Percentiles rank a stretch among this genome's conserved stretches.
phyloP scores from a whole-genome alignment of 2,797 vertebrate species.

The Myioborus melanocephalus region DNA sequence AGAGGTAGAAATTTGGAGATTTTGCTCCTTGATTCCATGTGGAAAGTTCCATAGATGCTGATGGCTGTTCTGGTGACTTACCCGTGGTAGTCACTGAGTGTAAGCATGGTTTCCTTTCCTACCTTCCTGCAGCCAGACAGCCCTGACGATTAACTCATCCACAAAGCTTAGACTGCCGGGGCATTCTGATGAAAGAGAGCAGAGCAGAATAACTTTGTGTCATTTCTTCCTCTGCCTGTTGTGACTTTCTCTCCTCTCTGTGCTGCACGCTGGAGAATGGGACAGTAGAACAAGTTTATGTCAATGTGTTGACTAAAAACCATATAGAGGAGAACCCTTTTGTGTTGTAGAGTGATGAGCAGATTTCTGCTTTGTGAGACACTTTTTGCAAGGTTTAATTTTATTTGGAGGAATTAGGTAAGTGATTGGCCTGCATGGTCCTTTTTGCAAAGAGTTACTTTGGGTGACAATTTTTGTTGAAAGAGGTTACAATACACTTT shows the following conservation, averaged over 20 bases:
- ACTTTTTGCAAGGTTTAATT: not conserved
- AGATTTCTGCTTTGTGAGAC: not conserved
- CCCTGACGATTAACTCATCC: not conserved
- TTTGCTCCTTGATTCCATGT: not conserved
- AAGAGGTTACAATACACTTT: not conserved
- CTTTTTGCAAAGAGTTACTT: not conserved
- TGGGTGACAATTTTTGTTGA: not conserved
- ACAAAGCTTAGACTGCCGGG: not conserved
- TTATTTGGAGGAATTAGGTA: not conserved
- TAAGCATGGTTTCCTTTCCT: not conserved
- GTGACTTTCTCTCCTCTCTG: not conserved
- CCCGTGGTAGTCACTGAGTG: fast-evolving
- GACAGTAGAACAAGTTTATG: not conserved
- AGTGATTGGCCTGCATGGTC: fast-evolving
- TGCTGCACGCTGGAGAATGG: not conserved
- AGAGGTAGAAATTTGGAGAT: not conserved
- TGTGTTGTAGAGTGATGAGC: not conserved
- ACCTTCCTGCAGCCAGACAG: not conserved
- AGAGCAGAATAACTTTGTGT: not conserved
- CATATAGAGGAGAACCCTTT: not conserved
- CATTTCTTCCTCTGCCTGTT: not conserved
- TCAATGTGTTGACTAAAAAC: not conserved
- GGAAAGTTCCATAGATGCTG: not conserved
- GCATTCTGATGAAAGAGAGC: not conserved
- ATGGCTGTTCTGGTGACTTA: not conserved